Base-by-base conservation (phyloP, 2,113 vertebrate genomes). In the Mastomys coucha region DNA sequence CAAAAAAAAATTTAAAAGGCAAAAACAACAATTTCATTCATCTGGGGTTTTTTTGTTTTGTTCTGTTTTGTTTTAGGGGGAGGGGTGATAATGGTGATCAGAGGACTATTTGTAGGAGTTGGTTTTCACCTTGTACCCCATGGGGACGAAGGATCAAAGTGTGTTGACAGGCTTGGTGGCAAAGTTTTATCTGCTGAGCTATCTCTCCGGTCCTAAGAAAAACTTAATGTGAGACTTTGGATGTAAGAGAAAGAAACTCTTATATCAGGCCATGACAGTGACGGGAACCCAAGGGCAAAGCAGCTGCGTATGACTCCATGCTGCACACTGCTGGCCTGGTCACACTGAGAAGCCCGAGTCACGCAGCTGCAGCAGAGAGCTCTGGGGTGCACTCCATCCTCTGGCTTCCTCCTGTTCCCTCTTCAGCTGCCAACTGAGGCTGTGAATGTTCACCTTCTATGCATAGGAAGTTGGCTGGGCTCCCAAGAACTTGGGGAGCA, bases 161-260 rank as follows among this genome's bases (percentile, higher is more conserved):
- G 19, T 8, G 39, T 49, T 16, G 26, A 33, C 28, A 67, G 82
- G 60, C 77, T 56, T 84, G 81, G 9, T 9, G 13, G 80, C 56
- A 39, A 60, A 24, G 36, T 51, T n/a, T 42, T 84, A 42, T 84
- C n/a, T 60, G n/a, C 82, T 67, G 82, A 86, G 58, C 82, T 39
- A 33, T 65, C 26, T 86, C 60, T 49, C 17, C 51, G 11, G 65
- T 86, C 28, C 60, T 45, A 33, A 31, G 53, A 75, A 28, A 26
- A 28, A 67, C 39, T 60, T 63, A 82, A 16, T 51, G 26, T 33
- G 6, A 95, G 78, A 26, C 91, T 84, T 88, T 12, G 45, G 24
- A 39, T 76, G 51, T 58, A 24, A 77, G 88, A 96, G 72, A 91
- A 77, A 63, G 58, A 93, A 91, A 49, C 49, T 33, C 33, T 91